A percentile compares a stretch with the other conserved stretches of the same genome.
These are phyloP conservation scores for Mythimna albipuncta DNA, from an alignment of 2,888 invertebrate genomes.

Conservation along the genomic window DNA sequence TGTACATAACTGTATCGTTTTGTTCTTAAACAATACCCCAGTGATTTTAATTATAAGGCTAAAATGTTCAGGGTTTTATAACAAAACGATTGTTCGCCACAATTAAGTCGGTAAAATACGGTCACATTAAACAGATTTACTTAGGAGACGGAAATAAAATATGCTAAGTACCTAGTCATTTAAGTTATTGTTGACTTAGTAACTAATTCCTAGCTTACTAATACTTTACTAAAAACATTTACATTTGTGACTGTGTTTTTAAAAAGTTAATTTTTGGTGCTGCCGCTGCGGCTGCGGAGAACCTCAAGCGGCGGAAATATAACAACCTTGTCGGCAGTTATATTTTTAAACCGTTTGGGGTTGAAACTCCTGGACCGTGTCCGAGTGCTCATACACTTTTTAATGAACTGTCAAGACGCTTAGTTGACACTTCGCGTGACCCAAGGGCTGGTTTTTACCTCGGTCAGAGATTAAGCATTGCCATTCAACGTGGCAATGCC, in stretches of 20 bases:
- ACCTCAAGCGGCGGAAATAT: too few relatives aligned
- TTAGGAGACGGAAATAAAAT: slow-evolving; percentile 28
- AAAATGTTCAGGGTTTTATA: slow-evolving; percentile 46
- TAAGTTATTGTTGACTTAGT: slow-evolving; percentile 19
- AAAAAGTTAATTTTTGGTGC: too few relatives aligned
- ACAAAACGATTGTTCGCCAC: slow-evolving; percentile 40
- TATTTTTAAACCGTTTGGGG: too few relatives aligned
- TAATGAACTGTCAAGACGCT: too few relatives aligned
- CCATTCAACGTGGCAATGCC: too few relatives aligned
- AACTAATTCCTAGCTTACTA: background rate
- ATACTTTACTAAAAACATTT: slow-evolving; percentile 4
- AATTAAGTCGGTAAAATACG: slow-evolving; percentile 49
- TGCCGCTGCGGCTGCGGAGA: too few relatives aligned
- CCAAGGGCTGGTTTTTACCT: too few relatives aligned
- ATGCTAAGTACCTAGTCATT: slow-evolving; percentile 22
- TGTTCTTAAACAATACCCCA: slow-evolving; percentile 55
- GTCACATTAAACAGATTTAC: slow-evolving; percentile 38
- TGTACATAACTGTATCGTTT: slow-evolving; percentile 43
- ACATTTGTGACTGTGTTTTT: background rate
- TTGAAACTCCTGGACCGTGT: too few relatives aligned
- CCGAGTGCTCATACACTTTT: too few relatives aligned
- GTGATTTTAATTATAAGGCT: slow-evolving; percentile 56
- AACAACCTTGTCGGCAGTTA: too few relatives aligned
- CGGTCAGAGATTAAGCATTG: too few relatives aligned
- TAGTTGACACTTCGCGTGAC: too few relatives aligned